Conservation (phyloP, 2,888 invertebrate species). For the Diadegma fenestrale region DNA sequence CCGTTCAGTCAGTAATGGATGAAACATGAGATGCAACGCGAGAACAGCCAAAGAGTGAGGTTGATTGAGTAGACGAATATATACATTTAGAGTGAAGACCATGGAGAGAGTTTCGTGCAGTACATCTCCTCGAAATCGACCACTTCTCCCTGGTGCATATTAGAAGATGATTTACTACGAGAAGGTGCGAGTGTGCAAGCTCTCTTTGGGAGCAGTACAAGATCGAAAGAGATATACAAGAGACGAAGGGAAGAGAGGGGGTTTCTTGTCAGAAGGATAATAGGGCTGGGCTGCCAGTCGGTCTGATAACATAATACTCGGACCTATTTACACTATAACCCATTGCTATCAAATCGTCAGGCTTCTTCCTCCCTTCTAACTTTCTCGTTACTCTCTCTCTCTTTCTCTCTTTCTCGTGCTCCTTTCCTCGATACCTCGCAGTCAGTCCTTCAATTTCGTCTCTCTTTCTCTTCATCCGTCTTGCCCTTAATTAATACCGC, state of each 20-base stretch:
- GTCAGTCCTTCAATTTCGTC: constrained; percentile 17
- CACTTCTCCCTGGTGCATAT: constrained; percentile 61
- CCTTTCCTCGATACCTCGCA: constrained; percentile 5
- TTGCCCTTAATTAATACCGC: constrained; percentile 78
- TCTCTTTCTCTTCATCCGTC: constrained; percentile 68
- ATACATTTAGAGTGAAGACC: constrained; percentile 50
- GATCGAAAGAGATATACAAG: constrained; percentile 35
- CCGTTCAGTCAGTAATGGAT: constrained; percentile 22
- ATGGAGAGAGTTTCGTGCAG: constrained; percentile 34
- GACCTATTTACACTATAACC: constrained; percentile 78
- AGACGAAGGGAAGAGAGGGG: constrained; percentile 12
- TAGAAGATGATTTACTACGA: constrained; percentile 77
- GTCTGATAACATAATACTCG: constrained; percentile 79
- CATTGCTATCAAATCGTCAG: constrained; percentile 62
- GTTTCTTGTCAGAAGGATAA: constrained; percentile 78
- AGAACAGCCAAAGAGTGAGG: constrained; percentile 20
- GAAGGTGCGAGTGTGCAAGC: constrained; percentile 65
- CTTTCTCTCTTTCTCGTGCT: not conserved
- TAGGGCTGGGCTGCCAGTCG: constrained; percentile 78
- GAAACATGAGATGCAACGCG: constrained; percentile 12
- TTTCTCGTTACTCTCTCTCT: constrained; percentile 14
- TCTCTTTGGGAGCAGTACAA: constrained; percentile 24
- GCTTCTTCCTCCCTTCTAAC: constrained; percentile 28
- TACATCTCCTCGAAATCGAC: constrained; percentile 52
- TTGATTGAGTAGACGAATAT: constrained; percentile 56